These are phyloP conservation scores for Apamea crenata DNA, from an alignment of 2,888 invertebrate species.

Conservation along the genomic window DNA sequence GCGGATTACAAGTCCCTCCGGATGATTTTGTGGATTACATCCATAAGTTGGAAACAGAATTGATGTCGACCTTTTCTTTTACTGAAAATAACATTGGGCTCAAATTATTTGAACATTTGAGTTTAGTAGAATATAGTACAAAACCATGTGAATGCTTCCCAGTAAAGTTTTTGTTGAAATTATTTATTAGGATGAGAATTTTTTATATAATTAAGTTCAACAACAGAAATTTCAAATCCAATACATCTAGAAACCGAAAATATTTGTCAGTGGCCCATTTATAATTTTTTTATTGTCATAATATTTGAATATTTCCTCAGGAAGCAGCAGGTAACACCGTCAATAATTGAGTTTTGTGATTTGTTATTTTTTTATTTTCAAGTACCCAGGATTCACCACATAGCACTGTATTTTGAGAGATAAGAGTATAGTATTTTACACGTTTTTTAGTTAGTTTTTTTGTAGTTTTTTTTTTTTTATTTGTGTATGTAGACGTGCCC, in stretches of 20 bases:
- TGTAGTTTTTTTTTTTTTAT: too few species aligned
- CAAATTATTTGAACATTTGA: constrained; percentile 11
- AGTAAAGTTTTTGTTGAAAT: constrained; percentile 18
- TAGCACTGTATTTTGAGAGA: too few species aligned
- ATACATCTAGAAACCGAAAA: background rate
- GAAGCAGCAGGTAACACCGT: too few species aligned
- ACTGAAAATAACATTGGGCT: constrained; percentile 9
- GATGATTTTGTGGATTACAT: constrained; percentile 20
- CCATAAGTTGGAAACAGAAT: constrained; percentile 17
- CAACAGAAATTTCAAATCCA: constrained; percentile 11
- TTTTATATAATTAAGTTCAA: constrained; percentile 23
- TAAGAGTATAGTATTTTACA: too few species aligned
- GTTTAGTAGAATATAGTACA: constrained; percentile 5
- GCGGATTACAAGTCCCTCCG: constrained; percentile 12
- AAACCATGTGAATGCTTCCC: constrained; percentile 26
- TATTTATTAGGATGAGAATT: constrained; percentile 5
- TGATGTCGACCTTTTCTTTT: constrained; percentile 11
- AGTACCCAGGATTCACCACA: too few species aligned
- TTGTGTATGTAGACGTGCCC: too few species aligned
- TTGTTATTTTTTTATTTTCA: too few species aligned
- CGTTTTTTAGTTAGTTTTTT: too few species aligned
- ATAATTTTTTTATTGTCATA: background rate
- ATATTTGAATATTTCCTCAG: too few species aligned
- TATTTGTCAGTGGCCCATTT: background rate
- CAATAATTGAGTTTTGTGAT: too few species aligned